A percentile compares a stretch with the other conserved stretches of the same genome.
These are phyloP conservation scores for Meda fulgida DNA, from an alignment of 2,797 vertebrate genomes.

Conservation along the genomic window DNA sequence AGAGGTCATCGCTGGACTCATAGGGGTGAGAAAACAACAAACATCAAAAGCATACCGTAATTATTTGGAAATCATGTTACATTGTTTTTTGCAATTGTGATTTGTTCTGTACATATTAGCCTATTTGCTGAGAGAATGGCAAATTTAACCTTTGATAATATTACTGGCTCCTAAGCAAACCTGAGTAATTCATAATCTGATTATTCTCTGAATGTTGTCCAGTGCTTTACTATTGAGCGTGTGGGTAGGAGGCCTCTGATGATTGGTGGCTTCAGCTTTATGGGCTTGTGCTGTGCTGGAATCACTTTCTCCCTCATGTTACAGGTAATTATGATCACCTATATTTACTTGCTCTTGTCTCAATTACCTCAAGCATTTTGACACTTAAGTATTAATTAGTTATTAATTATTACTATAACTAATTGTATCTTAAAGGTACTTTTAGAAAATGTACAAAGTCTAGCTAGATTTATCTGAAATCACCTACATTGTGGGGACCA, in stretches of 20 bases:
- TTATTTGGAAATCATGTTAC: background rate
- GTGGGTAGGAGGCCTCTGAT: conserved; percentile 86
- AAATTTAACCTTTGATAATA: background rate
- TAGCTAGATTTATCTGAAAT: background rate
- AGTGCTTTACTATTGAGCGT: conserved; percentile 90
- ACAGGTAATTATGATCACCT: conserved; percentile 75
- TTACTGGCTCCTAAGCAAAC: background rate
- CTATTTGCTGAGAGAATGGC: background rate
- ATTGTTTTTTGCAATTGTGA: background rate
- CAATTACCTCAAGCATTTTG: background rate
- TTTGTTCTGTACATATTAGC: background rate
- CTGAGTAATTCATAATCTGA: background rate
- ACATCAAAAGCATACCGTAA: background rate
- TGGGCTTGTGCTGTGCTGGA: conserved; percentile 86
- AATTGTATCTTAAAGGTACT: background rate
- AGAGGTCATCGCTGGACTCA: conserved; percentile 85
- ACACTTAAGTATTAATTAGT: background rate
- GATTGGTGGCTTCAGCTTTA: conserved; percentile 86
- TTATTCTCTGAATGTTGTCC: conserved; percentile 34
- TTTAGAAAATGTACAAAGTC: background rate
- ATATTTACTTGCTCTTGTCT: background rate
- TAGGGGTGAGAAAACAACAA: conserved; percentile 80
- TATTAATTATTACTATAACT: background rate
- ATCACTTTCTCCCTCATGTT: conserved; percentile 85
- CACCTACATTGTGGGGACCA: too few relatives aligned